Evolutionary conservation across 2,888 invertebrate species (phyloP).

Genomic region (Drosophila infuscata): DNA sequence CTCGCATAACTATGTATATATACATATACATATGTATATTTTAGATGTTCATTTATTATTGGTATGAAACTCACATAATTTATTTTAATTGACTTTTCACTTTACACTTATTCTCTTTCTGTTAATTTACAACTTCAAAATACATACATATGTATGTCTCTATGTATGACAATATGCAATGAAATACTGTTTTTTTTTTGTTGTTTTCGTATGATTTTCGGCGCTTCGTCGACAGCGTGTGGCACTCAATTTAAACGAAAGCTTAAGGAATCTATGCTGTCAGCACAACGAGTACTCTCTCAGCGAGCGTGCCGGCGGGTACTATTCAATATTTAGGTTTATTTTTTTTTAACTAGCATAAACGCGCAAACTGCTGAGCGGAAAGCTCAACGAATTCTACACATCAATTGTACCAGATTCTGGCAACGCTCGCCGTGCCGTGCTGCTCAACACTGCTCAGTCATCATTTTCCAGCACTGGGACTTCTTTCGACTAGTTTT

Average conservation of each 20-base stretch:
- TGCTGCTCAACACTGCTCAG: slow-evolving; percentile 26
- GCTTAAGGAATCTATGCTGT: slow-evolving; percentile 26
- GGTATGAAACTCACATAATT: slow-evolving; percentile 55
- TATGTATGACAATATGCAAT: slow-evolving; percentile 16
- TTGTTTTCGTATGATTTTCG: slow-evolving; percentile 37
- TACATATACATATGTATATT: slow-evolving; percentile 1
- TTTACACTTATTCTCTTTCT: slow-evolving; percentile 42
- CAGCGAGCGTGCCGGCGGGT: slow-evolving; percentile 44
- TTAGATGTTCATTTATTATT: slow-evolving; percentile 20
- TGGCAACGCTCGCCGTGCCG: background rate
- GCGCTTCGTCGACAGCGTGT: slow-evolving; percentile 30
- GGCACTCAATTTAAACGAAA: slow-evolving; percentile 36
- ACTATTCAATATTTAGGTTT: slow-evolving; percentile 44
- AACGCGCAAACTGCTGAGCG: slow-evolving; percentile 22
- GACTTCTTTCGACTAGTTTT: slow-evolving; percentile 43
- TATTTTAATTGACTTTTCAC: slow-evolving; percentile 64
- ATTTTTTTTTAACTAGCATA: slow-evolving; percentile 13
- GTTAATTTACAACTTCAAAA: slow-evolving; percentile 14
- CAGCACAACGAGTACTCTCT: slow-evolving; percentile 25
- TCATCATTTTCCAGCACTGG: slow-evolving; percentile 51
- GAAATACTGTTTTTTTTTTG: slow-evolving; percentile 13
- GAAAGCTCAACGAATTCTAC: slow-evolving; percentile 38
- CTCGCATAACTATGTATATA: slow-evolving; percentile 4
- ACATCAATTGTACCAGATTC: slow-evolving; percentile 9
- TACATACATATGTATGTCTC: slow-evolving; percentile 12